These are phyloP conservation scores for Propithecus deckenii DNA, from an alignment of 2,797 vertebrate genomes.

Conservation along the genomic window DNA sequence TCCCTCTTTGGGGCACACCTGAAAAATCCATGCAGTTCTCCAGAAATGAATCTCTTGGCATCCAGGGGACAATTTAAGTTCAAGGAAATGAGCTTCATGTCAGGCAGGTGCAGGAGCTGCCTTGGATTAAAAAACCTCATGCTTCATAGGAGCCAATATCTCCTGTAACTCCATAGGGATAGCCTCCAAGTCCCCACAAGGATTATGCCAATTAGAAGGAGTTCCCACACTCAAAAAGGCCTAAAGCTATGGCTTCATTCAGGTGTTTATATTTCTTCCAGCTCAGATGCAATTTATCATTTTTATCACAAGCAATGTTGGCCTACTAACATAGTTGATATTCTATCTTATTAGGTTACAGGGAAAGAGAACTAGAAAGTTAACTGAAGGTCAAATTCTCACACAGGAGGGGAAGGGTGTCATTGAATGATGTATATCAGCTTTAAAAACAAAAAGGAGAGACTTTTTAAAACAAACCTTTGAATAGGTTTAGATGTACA, in stretches of 20 bases:
- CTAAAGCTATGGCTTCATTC: not conserved
- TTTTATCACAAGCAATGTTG: conserved; percentile 20
- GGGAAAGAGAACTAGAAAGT: not conserved
- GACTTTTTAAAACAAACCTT: not conserved
- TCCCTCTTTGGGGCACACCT: not conserved
- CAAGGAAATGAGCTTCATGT: not conserved
- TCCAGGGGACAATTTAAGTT: not conserved
- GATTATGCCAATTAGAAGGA: not conserved
- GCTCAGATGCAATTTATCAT: conserved; percentile 9
- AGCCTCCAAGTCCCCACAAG: not conserved
- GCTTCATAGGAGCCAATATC: not conserved
- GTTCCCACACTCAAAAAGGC: not conserved
- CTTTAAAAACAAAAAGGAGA: conserved; percentile 23
- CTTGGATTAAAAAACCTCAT: not conserved
- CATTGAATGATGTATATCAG: not conserved
- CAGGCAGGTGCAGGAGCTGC: not conserved
- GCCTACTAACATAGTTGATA: not conserved
- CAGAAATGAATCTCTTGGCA: not conserved
- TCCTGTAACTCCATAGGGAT: not conserved
- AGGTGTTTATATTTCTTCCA: not conserved
- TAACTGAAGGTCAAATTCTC: conserved; percentile 17
- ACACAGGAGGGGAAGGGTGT: not conserved
- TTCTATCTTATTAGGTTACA: not conserved
- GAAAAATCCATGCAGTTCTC: not conserved
- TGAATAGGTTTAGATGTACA: not conserved